These are phyloP conservation scores for Parapristionchus giblindavisi DNA, from an alignment of 2,888 invertebrate species.

Conservation along the genomic window DNA sequence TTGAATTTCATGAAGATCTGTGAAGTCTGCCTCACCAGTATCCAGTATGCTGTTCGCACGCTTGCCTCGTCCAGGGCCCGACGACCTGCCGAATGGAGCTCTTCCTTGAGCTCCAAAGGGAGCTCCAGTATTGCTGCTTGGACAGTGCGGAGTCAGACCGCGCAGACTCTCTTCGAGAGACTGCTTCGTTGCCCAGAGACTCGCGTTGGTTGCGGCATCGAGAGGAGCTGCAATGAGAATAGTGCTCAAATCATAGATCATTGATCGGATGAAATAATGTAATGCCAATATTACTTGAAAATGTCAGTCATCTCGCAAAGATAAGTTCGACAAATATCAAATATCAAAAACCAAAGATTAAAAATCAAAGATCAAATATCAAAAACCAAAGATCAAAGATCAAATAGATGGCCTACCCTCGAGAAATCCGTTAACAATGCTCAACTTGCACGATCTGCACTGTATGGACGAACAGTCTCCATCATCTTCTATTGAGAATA, in stretches of 20 bases:
- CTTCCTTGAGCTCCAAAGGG: too few relatives aligned
- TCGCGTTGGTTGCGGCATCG: slow-evolving; percentile 14
- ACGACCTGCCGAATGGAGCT: too few relatives aligned
- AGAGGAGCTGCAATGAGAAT: background rate
- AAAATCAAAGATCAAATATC: background rate
- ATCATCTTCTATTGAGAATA: background rate
- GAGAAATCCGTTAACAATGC: slow-evolving; percentile 28
- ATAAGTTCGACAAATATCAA: too few relatives aligned
- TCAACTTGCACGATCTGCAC: slow-evolving; percentile 25
- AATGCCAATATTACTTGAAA: background rate
- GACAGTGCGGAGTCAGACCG: slow-evolving; percentile 22
- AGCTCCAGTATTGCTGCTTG: background rate
- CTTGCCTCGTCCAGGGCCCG: background rate
- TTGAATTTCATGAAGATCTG: background rate
- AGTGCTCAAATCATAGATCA: background rate
- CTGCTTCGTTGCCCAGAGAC: slow-evolving; percentile 10
- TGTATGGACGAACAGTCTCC: slow-evolving; percentile 13
- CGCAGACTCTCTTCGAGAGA: background rate
- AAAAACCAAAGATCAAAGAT: background rate
- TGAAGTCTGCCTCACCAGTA: background rate
- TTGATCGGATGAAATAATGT: background rate
- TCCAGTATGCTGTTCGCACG: background rate
- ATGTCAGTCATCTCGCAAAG: background rate
- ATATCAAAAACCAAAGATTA: background rate
- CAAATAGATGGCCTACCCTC: background rate